Evolutionary conservation across 2,888 invertebrate genomes (phyloP).

Genomic region (Drosophila infuscata): DNA sequence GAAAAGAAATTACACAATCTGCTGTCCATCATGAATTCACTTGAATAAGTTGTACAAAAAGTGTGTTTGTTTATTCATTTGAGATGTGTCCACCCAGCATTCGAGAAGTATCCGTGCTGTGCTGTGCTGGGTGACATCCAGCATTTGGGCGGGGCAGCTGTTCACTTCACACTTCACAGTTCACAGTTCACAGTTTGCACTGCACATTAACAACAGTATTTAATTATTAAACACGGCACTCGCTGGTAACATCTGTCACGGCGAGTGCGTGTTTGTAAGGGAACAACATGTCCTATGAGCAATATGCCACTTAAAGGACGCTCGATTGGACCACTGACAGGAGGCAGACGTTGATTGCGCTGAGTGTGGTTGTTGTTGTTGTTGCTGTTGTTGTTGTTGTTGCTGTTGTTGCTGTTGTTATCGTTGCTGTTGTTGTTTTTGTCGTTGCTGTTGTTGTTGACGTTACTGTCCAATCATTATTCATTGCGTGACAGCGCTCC

Average conservation of each 20-base stretch:
- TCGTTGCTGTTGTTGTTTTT: background rate
- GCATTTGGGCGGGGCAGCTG: constrained; percentile 20
- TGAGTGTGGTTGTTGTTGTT: constrained; percentile 1
- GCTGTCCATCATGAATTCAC: constrained; percentile 16
- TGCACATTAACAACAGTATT: constrained; percentile 64
- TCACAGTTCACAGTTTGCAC: constrained; percentile 28
- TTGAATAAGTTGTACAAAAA: background rate
- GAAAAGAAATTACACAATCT: constrained; percentile 6
- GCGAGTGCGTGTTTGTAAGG: constrained; percentile 23
- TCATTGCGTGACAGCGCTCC: constrained; percentile 78
- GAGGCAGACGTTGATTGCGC: constrained; percentile 63
- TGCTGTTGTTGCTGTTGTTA: constrained; percentile 28
- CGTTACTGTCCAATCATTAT: constrained; percentile 71
- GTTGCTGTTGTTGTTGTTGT: constrained; percentile 4
- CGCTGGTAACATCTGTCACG: constrained; percentile 22
- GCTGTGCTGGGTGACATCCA: constrained; percentile 8
- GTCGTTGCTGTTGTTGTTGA: constrained; percentile 33
- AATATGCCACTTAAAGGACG: constrained; percentile 74
- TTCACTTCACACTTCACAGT: constrained; percentile 22
- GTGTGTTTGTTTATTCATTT: background rate
- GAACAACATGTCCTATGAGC: constrained; percentile 71
- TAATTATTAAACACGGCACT: constrained; percentile 71
- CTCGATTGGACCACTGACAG: constrained; percentile 72
- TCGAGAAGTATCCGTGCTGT: constrained; percentile 8
- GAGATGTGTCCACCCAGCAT: background rate